Evolutionary conservation across 2,113 vertebrate genomes (phyloP).

Genomic region (Hypanus sabinus): DNA sequence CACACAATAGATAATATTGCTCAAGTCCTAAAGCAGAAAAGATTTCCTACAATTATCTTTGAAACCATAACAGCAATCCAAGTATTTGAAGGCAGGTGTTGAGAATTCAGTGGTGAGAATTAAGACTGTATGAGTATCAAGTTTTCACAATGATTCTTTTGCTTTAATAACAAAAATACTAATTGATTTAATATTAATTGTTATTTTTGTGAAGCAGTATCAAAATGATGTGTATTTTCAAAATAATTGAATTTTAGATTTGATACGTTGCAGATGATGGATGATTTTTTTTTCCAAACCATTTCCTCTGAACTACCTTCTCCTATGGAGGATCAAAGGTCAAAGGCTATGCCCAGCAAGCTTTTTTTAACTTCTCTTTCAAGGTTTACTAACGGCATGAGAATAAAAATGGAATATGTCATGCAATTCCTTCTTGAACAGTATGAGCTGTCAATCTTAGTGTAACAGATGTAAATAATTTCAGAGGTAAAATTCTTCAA

Average conservation of each 20-base stretch:
- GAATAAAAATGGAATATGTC: neutral
- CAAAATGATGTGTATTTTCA: neutral
- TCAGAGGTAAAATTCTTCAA: neutral
- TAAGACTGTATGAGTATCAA: neutral
- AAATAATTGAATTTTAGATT: conserved; percentile 3
- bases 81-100: neutral
- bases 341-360: neutral
- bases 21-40: neutral
- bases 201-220: neutral
- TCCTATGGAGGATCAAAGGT: neutral
- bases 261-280: neutral
- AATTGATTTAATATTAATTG: neutral
- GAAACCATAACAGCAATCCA: neutral
- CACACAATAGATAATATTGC: neutral
- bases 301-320: neutral
- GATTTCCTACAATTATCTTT: neutral
- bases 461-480: neutral
- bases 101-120: too few species aligned
- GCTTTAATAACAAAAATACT: too few species aligned
- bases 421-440: neutral
- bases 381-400: neutral
- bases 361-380: neutral
- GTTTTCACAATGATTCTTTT: neutral
- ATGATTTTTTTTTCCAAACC: neutral
- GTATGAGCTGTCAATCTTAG: neutral